Percentiles rank a stretch among this genome's conserved stretches.
These are phyloP conservation scores for Meleagris gallopavo DNA, from an alignment of 2,113 vertebrate species.

Conservation along the genomic window DNA sequence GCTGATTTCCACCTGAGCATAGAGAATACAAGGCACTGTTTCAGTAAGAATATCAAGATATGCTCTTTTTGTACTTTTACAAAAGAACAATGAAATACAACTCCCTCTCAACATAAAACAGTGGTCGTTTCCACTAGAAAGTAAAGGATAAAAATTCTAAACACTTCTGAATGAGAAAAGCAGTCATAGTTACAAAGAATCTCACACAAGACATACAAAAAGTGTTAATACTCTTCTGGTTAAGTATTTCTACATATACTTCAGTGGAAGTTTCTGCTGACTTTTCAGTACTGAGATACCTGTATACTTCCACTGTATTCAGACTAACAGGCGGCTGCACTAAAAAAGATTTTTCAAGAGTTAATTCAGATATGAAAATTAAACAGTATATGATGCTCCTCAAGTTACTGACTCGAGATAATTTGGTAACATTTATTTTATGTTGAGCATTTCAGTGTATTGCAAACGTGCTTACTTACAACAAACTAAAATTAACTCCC, in stretches of 20 bases:
- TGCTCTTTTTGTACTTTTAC: background rate
- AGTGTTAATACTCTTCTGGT: background rate
- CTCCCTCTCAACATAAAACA: background rate
- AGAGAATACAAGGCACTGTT: background rate
- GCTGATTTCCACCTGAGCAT: slow-evolving; percentile 91
- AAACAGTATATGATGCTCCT: background rate
- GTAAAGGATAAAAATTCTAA: rapidly evolving
- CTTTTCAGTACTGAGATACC: background rate
- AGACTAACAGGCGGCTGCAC: background rate
- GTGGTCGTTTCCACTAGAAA: background rate
- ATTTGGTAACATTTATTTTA: background rate
- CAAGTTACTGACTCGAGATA: background rate
- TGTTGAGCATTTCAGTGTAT: background rate
- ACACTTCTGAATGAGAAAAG: background rate
- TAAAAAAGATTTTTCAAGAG: background rate
- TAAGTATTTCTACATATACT: background rate
- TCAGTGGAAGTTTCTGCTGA: background rate
- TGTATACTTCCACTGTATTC: background rate
- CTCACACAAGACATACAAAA: background rate
- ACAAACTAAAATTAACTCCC: background rate
- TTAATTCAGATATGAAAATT: background rate
- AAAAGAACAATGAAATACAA: background rate
- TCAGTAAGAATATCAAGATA: slow-evolving; percentile 16
- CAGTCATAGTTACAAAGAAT: background rate
- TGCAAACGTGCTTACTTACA: background rate